Evolutionary conservation across 2,888 invertebrate species (phyloP).

Genomic region (Athalia circularis): DNA sequence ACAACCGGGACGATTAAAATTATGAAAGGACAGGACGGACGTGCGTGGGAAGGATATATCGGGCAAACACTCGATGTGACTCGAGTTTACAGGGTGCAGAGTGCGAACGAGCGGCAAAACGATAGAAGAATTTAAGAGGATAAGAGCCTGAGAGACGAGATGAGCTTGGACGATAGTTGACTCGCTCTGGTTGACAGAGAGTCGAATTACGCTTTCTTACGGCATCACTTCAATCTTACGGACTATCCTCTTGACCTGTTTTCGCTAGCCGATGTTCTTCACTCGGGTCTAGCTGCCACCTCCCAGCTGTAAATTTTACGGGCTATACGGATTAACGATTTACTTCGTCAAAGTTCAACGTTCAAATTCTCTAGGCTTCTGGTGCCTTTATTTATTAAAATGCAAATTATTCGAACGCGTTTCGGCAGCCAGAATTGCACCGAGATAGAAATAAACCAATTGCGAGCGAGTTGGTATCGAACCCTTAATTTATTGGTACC

Average conservation of each 20-base stretch:
- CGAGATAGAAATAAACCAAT: too few relatives aligned
- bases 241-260: too few relatives aligned
- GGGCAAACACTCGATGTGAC: neutral
- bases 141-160: constrained; percentile 27
- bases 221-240: too few relatives aligned
- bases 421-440: too few relatives aligned
- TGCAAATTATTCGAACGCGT: too few relatives aligned
- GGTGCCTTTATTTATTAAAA: too few relatives aligned
- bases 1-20: too few relatives aligned
- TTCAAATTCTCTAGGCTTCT: neutral
- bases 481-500: constrained; percentile 1
- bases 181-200: constrained; percentile 24
- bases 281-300: too few relatives aligned
- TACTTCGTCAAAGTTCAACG: neutral
- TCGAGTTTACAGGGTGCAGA: neutral
- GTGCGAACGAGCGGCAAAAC: constrained; percentile 1
- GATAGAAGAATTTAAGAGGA: constrained; percentile 5
- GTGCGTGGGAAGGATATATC: too few relatives aligned
- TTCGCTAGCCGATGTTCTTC: neutral
- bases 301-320: neutral
- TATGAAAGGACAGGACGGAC: neutral
- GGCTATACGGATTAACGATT: neutral
- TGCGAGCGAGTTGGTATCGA: too few relatives aligned
- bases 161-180: constrained; percentile 23
- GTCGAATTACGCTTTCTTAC: constrained; percentile 33